Evolutionary conservation across 2,113 vertebrate genomes (phyloP), one percentile per base, ranked within the genome.

Genomic region (Piaya cayana): DNA sequence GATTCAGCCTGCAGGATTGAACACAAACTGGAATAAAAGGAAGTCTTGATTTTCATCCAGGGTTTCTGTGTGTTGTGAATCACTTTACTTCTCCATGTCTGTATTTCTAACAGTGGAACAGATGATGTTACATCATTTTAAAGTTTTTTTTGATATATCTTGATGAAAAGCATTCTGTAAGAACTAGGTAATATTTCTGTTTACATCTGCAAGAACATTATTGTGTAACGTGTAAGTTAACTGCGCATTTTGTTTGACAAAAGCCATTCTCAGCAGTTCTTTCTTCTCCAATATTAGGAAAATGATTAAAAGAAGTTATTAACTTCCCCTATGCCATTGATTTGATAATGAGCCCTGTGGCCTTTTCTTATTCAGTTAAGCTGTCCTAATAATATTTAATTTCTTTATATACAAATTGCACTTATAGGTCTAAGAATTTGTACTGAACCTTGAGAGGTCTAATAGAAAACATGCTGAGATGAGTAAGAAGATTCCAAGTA

Each of bases 31-130:
- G n/a, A 50, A 88, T 42, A 58, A 88, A 91, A 72, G 5, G 37
- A 84, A 84, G 85, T 50, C 25, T 72, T 82, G n/a, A 49, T 90
- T 95, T 90, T 85, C 67, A 94, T 93, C 85, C 82, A 90, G 63
- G 16, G 34, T 21, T 91, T 92, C 77, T 95, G 36, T 63, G 36
- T 23, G 8, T 36, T 87, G 30, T 87, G 78, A 95, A 58, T 82
- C 64, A 94, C 20, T 87, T 81, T 8, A 25, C 19, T 93, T 82
- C 60, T 79, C 49, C 2, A 1, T 53, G 53, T 10, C 21, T 86
- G 42, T 74, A 21, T 79, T 91, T 79, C 62, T 89, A 86, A 45
- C 65, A 39, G 70, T 55, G 53, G 55, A 76, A 79, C 0, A 3
- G 49, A 68, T 86, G 56, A 64, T 69, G 47, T 11, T 88, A 23